Base-by-base conservation (phyloP, 2,797 vertebrate genomes). In the Echiichthys vipera region DNA sequence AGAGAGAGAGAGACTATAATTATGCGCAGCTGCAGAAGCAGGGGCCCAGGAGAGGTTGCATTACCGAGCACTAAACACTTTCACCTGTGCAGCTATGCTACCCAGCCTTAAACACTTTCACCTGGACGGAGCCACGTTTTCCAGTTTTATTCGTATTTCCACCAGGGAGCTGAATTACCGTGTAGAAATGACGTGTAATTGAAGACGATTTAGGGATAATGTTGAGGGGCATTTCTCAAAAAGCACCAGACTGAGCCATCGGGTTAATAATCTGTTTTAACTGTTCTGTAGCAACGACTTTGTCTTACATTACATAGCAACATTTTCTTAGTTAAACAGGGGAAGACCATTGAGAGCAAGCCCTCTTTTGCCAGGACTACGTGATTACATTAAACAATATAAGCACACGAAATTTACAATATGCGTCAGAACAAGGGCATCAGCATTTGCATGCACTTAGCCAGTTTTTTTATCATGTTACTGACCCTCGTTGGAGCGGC, bases 21-120 rank as follows among this genome's bases (percentile, higher is more conserved):
- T 86, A 90, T 79, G 78, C 78, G 47, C 93, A 94, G 93, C 92
- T 94, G 94, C 85, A 74, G 69, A 86, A 87, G 82, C 87, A 62
- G 81, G 84, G 87, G 90, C 84, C 84, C 74, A 68, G 49, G 68
- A 74, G 71, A 90, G 84, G 80, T 77, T 69, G 86, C 85, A 83
- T 90, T 93, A 92, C 81, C 84, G 84, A 78, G 72, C 84, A 75
- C 88, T 92, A 91, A 94, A 92, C 86, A 83, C 83, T 91, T 91
- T 91, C 89, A 91, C 88, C 87, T 92, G 90, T 20, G 20, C 72
- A 17, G 84, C 81, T 75, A 74, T 17, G 88, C 76, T 84, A 87
- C 74, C 79, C 78, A 36, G 13, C 59, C 55, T 63, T 91, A 91
- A 93, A 89, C 82, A 83, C 84, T 90, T 86, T 91, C 87, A 91